Conservation (phyloP, 2,113 vertebrate genomes). For the Cryptomyrus ogoouensis region DNA sequence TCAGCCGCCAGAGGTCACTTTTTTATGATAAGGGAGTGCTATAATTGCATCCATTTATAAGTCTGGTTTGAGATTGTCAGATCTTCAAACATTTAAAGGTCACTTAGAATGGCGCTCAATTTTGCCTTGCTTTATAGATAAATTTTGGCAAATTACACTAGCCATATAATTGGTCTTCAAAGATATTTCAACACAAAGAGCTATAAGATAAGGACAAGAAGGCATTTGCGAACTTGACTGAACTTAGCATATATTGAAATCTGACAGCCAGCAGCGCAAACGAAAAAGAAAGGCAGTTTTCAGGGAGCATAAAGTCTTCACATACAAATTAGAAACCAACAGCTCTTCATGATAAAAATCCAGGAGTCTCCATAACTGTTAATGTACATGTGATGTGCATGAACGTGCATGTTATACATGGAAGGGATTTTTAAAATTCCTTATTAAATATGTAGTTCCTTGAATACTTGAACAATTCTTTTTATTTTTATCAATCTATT, state of each 20-base stretch:
- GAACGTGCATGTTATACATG: not conserved
- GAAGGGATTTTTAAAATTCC: not conserved
- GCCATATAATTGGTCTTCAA: not conserved
- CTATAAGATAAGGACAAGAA: not conserved
- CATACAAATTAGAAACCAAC: not conserved
- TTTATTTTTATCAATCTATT: not conserved
- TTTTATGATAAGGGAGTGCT: not conserved
- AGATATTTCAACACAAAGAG: not conserved
- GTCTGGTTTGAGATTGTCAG: not conserved
- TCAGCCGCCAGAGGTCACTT: slow-evolving; percentile 4
- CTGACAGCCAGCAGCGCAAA: not conserved
- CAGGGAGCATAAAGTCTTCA: not conserved
- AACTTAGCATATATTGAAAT: not conserved
- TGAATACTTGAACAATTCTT: not conserved
- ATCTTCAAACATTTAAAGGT: not conserved
- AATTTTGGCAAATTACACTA: not conserved
- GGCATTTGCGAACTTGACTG: not conserved
- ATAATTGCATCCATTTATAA: not conserved
- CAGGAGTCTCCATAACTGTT: not conserved
- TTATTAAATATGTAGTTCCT: not conserved
- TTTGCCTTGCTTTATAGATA: not conserved
- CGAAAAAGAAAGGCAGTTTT: not conserved
- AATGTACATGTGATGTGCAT: not conserved
- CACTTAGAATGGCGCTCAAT: not conserved
- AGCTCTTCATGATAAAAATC: not conserved